Evolutionary conservation across 2,797 vertebrate species (phyloP), one percentile per base, ranked within the genome.

Genomic region (Sylvilagus floridanus): DNA sequence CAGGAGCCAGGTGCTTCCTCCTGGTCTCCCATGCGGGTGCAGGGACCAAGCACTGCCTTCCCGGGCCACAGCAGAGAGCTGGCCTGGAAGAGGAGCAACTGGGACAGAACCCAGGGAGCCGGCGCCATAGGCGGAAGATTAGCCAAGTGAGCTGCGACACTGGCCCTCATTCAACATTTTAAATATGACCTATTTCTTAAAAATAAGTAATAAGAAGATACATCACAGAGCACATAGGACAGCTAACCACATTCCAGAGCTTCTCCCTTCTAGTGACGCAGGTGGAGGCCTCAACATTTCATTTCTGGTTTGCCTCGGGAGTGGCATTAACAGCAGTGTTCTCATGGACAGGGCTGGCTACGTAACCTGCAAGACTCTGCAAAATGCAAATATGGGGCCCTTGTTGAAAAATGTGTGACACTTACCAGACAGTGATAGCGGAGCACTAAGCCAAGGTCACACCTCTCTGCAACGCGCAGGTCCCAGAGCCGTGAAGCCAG

Each of bases 241-340:
- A 4, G 28, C 76, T 71, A 82, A 47, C 19, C 62, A 60, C 52
- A 75, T 42, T 88, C 90, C 94, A 83, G 71, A 95, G 65, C 73
- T 26, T 9, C n/a, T 94, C 88, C 52, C 54, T 50, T 62, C 66
- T 86, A 37, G 75, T 4, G 7, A 72, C 35, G 50, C 60, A 84
- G 28, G 16, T 73, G 12, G 71, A 50, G 42, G 60, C 22, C 68
- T 19, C 28, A 68, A 32, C 71, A 42, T 76, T 37, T 72, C 42
- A 71, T 76, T 95, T 90, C 35, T 79, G 6, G 72, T 93, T 83
- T 79, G 75, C 24, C 37, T 68, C 17, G 2, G 76, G 71, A 75
- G 50, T 60, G 28, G 11, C 37, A 89, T 89, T 42, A 72, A 94
- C 35, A 90, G 6, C 30, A 68, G 16, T 22, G 30, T 9, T 84